Percentiles rank a stretch among this genome's conserved stretches.
These are phyloP conservation scores for Galaxea fascicularis DNA, from an alignment of 92 coral and sea anemone species.

Conservation along the genomic window DNA sequence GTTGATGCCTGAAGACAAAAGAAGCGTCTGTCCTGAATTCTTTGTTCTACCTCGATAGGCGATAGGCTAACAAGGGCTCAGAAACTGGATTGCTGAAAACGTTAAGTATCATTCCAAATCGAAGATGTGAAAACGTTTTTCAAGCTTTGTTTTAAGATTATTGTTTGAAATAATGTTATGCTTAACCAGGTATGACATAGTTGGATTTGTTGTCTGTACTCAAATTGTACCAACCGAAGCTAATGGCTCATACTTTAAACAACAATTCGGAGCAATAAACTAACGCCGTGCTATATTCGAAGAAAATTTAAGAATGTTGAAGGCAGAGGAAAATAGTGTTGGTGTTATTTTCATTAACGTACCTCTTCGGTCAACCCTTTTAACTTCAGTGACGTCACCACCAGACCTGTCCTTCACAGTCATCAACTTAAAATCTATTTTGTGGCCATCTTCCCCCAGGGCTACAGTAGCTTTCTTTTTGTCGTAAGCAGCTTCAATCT, in stretches of 20 bases:
- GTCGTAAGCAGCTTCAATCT: conserved; percentile 73
- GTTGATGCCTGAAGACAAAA: conserved; percentile 12
- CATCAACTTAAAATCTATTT: conserved; percentile 62
- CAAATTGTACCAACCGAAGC: no score
- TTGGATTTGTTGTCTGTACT: no score
- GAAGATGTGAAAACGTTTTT: no score
- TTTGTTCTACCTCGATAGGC: not conserved
- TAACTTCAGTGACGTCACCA: conserved; percentile 31
- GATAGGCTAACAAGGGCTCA: not conserved
- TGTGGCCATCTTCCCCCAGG: conserved; percentile 22
- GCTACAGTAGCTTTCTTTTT: conserved; percentile 33
- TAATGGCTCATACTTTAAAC: no score
- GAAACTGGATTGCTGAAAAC: not conserved
- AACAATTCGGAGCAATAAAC: no score
- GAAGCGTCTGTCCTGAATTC: not conserved
- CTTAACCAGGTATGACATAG: no score
- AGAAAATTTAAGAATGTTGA: not conserved
- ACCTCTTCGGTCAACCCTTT: conserved; percentile 72
- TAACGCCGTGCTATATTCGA: not conserved
- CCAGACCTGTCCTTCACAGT: conserved; percentile 35
- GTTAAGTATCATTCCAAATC: not conserved
- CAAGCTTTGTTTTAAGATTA: no score
- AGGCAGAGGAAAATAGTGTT: not conserved
- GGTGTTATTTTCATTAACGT: not conserved
- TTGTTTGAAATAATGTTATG: no score